Conservation (phyloP, 2,797 vertebrate genomes). For the Micromesistius poutassou region DNA sequence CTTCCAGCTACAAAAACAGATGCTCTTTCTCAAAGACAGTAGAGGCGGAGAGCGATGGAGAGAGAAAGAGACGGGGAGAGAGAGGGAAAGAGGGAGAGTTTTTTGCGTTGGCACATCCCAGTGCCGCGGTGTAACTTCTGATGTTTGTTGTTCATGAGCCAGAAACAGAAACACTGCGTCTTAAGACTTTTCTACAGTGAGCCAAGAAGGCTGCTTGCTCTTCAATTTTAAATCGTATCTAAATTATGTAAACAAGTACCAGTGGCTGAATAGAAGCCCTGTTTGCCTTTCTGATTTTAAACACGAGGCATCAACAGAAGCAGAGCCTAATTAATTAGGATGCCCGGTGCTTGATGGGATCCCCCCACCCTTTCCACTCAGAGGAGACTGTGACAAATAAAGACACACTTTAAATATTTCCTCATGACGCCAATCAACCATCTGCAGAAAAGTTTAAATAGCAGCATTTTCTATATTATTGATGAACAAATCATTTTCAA, state of each 20-base stretch:
- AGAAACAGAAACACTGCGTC: neutral
- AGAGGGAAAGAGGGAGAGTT: neutral
- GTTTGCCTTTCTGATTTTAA: neutral
- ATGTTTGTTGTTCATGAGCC: neutral
- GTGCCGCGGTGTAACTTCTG: neutral
- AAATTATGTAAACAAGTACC: neutral
- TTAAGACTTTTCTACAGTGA: neutral
- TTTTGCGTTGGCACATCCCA: neutral
- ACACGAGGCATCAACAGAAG: neutral
- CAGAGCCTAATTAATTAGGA: neutral
- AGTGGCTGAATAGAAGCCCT: neutral
- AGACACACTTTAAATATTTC: neutral
- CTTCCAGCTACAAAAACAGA: neutral
- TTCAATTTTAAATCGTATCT: neutral
- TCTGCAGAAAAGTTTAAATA: neutral
- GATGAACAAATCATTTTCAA: neutral
- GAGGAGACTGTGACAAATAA: neutral
- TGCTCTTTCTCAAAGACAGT: neutral
- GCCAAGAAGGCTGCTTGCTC: neutral
- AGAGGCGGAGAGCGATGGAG: neutral
- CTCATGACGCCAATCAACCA: neutral
- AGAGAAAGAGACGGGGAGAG: neutral
- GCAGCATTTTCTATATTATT: neutral
- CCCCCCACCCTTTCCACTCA: neutral
- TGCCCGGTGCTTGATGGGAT: neutral